Evolutionary conservation across 2,797 vertebrate species (phyloP), one percentile per base, ranked within the genome.

Genomic region (Chelon labrosus): DNA sequence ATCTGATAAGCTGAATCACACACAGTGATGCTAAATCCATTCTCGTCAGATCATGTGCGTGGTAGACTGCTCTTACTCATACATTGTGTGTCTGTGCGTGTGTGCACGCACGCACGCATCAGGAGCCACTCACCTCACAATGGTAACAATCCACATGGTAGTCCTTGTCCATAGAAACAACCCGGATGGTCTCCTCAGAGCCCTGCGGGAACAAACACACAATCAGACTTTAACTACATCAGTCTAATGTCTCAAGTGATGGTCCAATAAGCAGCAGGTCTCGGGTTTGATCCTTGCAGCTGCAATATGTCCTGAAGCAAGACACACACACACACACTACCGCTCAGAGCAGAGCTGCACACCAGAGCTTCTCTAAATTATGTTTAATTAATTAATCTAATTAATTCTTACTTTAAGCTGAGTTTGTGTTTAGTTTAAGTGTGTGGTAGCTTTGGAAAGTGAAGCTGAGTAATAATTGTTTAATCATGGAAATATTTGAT

Each of bases 111-210:
- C 58, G 68, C 60, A 50, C 50, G 53, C 4, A 25, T n/a, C 47
- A 19, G 25, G 42, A 44, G 42, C 14, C 5, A 25, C 89, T 94
- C 87, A 99, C 98, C 97, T 99, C 97, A 38, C 98, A 99, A 94
- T 98, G 98, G 78, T 99, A 99, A 75, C 98, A 99, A 65, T 97
- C 97, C 92, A 99, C 97, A 0, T 99, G 98, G 91, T 99, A 99
- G 90, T 99, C 97, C 86, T 97, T 98, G 93, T 99, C 98, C 98
- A 99, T 99, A 4, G 98, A 99, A 65, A 99, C 98, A 39, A 99
- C 98, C 12, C 98, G 95, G 72, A 99, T 97, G 66, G 98, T 99
- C 85, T 99, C 98, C 89, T 99, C 98, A 0, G 97, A 99, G 77
- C 97, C 98, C 98, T 99, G 89, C 3, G 9, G 60, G 67, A 56